Conservation (phyloP, 2,113 vertebrate species). For the Eulacestoma nigropectus region DNA sequence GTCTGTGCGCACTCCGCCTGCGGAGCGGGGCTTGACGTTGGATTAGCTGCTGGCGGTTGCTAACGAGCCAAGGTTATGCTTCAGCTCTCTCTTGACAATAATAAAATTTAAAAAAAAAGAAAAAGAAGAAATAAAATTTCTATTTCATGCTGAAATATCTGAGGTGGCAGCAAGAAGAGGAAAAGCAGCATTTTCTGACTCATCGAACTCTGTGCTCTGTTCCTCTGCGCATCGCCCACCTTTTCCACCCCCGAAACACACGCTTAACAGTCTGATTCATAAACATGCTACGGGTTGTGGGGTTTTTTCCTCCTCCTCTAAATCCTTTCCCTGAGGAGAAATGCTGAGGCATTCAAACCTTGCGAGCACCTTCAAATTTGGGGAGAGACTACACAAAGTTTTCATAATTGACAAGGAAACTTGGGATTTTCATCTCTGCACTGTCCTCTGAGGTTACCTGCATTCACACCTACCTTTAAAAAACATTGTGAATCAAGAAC, state of each 20-base stretch:
- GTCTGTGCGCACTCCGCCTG: fast-evolving
- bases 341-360: conserved; percentile 5
- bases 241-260: conserved; percentile 60
- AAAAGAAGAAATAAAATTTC: background rate
- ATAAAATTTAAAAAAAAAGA: background rate
- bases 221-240: conserved; percentile 62
- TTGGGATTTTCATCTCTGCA: background rate
- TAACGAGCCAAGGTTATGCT: conserved; percentile 3
- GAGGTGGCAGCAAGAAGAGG: background rate
- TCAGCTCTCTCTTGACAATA: background rate
- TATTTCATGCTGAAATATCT: conserved; percentile 1
- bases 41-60: background rate
- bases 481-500: background rate
- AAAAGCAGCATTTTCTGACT: conserved; percentile 62
- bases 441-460: background rate
- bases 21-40: fast-evolving
- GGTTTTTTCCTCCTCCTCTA: background rate
- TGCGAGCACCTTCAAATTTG: background rate
- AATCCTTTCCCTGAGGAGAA: conserved; percentile 32
- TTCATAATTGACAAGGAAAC: background rate
- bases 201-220: conserved; percentile 55
- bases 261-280: conserved; percentile 60
- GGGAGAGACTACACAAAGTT: background rate
- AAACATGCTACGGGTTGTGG: background rate
- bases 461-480: background rate